These are phyloP conservation scores for Leucophora obtusa DNA, from an alignment of 2,888 invertebrate genomes.

Conservation along the genomic window DNA sequence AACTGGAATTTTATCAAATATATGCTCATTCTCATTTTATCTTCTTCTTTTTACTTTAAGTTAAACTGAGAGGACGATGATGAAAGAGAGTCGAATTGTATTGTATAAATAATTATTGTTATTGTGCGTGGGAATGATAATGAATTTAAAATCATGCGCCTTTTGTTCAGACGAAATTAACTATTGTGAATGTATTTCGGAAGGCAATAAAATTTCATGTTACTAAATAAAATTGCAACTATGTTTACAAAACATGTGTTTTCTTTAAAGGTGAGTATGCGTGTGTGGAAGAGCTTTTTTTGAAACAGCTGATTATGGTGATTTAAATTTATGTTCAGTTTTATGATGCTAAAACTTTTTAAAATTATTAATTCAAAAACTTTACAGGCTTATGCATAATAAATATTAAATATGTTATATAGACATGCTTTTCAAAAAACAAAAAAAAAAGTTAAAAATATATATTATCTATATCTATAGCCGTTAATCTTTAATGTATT, in stretches of 20 bases:
- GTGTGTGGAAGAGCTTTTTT: not conserved
- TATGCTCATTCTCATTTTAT: not conserved
- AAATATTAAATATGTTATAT: too few relatives aligned
- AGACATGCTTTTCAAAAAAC: too few relatives aligned
- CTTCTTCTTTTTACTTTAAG: not conserved
- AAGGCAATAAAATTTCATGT: not conserved
- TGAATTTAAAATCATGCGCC: conserved; percentile 35
- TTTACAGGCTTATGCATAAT: too few relatives aligned
- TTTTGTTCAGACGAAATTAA: not conserved
- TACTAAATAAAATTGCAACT: not conserved
- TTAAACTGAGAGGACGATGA: not conserved
- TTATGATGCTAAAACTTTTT: not conserved
- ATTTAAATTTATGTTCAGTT: not conserved
- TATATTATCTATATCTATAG: too few relatives aligned
- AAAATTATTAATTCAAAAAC: too few relatives aligned
- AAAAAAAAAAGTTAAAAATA: too few relatives aligned
- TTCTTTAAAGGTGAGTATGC: not conserved
- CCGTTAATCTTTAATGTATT: too few relatives aligned
- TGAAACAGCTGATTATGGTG: not conserved
- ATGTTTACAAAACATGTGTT: not conserved
- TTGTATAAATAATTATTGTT: conserved; percentile 23
- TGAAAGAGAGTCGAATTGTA: not conserved
- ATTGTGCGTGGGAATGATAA: conserved; percentile 54
- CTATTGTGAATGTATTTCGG: not conserved
- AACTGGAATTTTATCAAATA: conserved; percentile 23